Base-by-base conservation (phyloP, 2,113 vertebrate species). In the human region DNA sequence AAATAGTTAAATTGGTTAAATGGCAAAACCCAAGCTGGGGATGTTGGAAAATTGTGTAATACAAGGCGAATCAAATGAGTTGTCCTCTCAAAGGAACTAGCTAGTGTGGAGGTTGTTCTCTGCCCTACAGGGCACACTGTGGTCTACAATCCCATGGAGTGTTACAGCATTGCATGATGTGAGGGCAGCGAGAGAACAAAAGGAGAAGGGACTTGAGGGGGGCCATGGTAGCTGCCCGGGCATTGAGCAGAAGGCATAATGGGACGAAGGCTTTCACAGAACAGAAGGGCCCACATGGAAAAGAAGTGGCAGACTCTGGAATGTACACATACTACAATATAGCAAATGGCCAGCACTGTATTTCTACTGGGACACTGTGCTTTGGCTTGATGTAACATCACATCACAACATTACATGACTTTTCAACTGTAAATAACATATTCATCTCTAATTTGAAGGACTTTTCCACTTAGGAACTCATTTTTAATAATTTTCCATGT, bases 401-500 rank as follows among this genome's bases (percentile, higher is more conserved):
- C 6, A 52, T 92, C 27, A 68, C 25, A 75, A 18, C 8, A 55
- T 79, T 43, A 43, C 14, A 8, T 93, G 45, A 25, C 6, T 81
- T 87, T 76, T 61, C 20, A 78, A 64, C 64, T 70, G 91, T 72
- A 57, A 70, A 83, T 89, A 72, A 55, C 43, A 70, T 76, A 30
- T 57, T 75, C 18, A 10, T 85, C 14, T 83, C n/a, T 89, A 30
- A 68, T 66, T 75, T 57, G 82, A 35, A 6, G 68, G 23, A 0
- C 57, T 38, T 92, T 79, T 73, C 23, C 8, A 90, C 9, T 14
- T 52, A 94, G 25, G 20, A 73, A 52, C 30, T 83, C 8, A 66
- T 75, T n/a, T 90, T 90, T 17, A 64, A 73, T 94, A 70, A 32
- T 22, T 82, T 94, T 96, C n/a, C 61, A 32, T 30, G 30, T 32